Percentiles rank a stretch among this genome's conserved stretches.
Conservation (phyloP, 2,797 vertebrate genomes). For the Epinephelus coioides region DNA sequence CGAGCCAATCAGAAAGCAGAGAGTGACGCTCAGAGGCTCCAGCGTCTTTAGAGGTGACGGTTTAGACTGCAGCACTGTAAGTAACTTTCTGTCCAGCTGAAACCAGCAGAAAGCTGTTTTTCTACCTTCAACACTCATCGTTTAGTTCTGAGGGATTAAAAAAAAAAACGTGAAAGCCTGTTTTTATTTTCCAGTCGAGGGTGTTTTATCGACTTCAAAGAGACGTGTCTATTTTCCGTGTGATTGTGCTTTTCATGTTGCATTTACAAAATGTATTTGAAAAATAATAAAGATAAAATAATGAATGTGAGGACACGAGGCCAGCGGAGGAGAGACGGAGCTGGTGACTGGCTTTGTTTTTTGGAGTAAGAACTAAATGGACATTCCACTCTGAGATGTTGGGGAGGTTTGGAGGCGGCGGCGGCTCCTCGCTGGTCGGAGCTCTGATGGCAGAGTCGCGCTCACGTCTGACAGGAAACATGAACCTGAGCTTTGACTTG, state of each 20-base stretch:
- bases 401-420: too few species aligned
- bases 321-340: too few species aligned
- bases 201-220: constrained; percentile 77
- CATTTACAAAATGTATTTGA: constrained; percentile 83
- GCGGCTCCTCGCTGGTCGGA: constrained; percentile 1
- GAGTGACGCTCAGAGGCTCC: not conserved
- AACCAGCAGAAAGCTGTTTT: constrained; percentile 21
- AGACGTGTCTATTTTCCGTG: constrained; percentile 80
- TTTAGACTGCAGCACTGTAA: constrained; percentile 35
- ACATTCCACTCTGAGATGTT: constrained; percentile 30
- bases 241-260: constrained; percentile 85
- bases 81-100: constrained; percentile 21
- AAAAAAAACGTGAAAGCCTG: not conserved
- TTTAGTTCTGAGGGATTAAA: constrained; percentile 10
- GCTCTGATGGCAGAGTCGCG: too few species aligned
- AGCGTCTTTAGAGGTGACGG: not conserved
- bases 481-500: constrained; percentile 81
- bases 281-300: constrained; percentile 61
- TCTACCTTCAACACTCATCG: not conserved
- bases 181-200: constrained; percentile 10
- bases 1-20: constrained; percentile 27
- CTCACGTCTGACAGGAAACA: not conserved
- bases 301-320: constrained; percentile 58
- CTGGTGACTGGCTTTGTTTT: not conserved
- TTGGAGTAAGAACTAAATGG: not conserved